Base-by-base conservation (phyloP, 2,888 invertebrate species). In the Cosmorhoe ocellata region DNA sequence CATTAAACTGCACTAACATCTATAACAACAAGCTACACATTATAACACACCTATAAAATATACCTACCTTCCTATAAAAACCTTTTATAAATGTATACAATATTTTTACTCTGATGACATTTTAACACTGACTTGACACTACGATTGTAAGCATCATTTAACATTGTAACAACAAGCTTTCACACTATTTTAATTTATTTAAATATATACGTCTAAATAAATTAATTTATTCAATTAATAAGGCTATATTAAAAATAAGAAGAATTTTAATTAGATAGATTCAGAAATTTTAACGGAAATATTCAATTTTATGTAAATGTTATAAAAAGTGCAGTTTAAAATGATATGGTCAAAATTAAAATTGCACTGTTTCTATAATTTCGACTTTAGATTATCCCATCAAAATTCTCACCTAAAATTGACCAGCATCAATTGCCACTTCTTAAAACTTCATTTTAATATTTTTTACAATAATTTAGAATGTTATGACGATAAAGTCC, bases 71-170 rank as follows among this genome's bases (percentile, higher is more conserved):
- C 30, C 80, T 81, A 83, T 84, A 87, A 86, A 86, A 85, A 43
- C 39, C 71, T 67, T 69, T 81, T 85, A 88, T 75, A 87, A 88
- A 88, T 85, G 85, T 88, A 85, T 88, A 84, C 75, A 86, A 84
- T 84, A 75, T 62, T 62, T 60, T 59, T 59, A 63, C 61, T 56
- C 57, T 66, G 59, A 67, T 73, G 59, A 57, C 61, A 58, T 56
- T 68, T 71, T 71, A 85, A 85, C 84, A 83, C 70, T 70, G 69
- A 83, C 68, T 69, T 61, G 70, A 71, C 27, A 41, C 79, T 83
- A 82, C 73, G 61, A 69, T 72, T 74, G 67, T 77, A 84, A 83
- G 82, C 81, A 64, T 76, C 44, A 49, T 69, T n/a, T 11, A 81
- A 81, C 79, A 79, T 78, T 51, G 68, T 79, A 82, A 82, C 81